Base-by-base conservation (phyloP, 1,140 invertebrate species). In the Drosophila ananassae region DNA sequence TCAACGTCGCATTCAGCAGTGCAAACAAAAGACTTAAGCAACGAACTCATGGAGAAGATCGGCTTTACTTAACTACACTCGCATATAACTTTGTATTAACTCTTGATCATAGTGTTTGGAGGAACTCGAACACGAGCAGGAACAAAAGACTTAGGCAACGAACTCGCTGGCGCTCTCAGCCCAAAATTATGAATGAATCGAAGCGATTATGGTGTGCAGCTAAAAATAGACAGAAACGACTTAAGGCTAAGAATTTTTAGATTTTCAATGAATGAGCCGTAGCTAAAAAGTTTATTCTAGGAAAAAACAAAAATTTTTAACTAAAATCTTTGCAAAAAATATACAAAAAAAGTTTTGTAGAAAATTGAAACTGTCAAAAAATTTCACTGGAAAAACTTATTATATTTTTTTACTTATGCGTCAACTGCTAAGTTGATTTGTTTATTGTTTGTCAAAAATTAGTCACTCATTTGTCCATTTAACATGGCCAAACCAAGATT, bases 81-180 rank as follows among this genome's bases (percentile, higher is more conserved):
- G 67, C 37, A 55, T 39, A 48, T 56, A 57, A 71, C 34, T 69
- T 34, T 47, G 41, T 69, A 69, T 69, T 69, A 69, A 50, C 66
- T 69, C 30, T 69, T 68, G 41, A 69, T 68, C 63, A 47, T 30
- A 47, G 39, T 30, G 13, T 32, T 67, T 67, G 62, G 64, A 37
- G 48, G 13, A 60, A 55, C 50, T 37, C 59, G 24, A 61, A 61
- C 59, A 9, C 5, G n/a, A 22, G 37, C 50, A 56, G 44, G 62
- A 77, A 77, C 75, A 77, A 77, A 77, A 77, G 75, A 77, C 66
- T 77, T 77, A 51, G 41, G 66, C 66, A 72, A 64, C 73, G 50
- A 77, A 77, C 73, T 55, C 56, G 64, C 41, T 69, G 44, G 25
- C 52, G 57, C 41, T 55, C 60, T 41, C 58, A 48, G 32, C 7